Base-by-base conservation (phyloP, 2,113 vertebrate genomes). In the Zosterops borbonicus region DNA sequence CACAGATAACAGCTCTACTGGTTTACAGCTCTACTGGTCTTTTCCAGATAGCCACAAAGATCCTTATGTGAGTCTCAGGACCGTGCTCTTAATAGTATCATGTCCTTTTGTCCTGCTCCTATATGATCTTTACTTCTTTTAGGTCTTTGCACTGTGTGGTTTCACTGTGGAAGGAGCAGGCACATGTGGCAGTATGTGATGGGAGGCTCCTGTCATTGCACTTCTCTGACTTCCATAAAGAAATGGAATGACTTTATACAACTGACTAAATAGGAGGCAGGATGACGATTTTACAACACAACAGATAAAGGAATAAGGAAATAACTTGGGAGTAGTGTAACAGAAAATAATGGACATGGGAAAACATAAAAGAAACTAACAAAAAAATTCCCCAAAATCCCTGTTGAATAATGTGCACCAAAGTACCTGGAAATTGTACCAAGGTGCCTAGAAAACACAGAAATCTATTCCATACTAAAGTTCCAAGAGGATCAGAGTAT, bases 1-100 rank as follows among this genome's bases (percentile, higher is more conserved):
- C 24, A 46, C 1, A 82, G 15, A 70, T 33, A 77, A 60, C 39
- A 7, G 33, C 15, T 70, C n/a, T 65, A 39, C 39, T 33, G 67
- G 16, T 42, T 94, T 64, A 42, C n/a, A 62, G 79, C 29, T 85
- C 31, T 75, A 4, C 7, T 39, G 7, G 23, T 76, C 49, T 90
- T 79, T 83, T 90, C 31, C 62, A 82, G 11, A 42, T 35, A 67
- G 42, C 27, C 55, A 29, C 16, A 24, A 35, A 77, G 37, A 42
- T 77, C 17, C 25, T 69, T 59, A 35, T 44, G 19, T 49, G 35
- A 65, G 58, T 24, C 12, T 82, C 37, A 71, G 49, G 33, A 87
- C 13, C 37, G 39, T 0, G 0, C 11, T 73, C 14, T 58, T 56
- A 68, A 64, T 58, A n/a, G 20, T 35, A 53, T n/a, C 2, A 1